A percentile compares a stretch with the other conserved stretches of the same genome.
phyloP scores from a whole-genome alignment of 2,888 invertebrate species.

The Bruchidius siliquastri region DNA sequence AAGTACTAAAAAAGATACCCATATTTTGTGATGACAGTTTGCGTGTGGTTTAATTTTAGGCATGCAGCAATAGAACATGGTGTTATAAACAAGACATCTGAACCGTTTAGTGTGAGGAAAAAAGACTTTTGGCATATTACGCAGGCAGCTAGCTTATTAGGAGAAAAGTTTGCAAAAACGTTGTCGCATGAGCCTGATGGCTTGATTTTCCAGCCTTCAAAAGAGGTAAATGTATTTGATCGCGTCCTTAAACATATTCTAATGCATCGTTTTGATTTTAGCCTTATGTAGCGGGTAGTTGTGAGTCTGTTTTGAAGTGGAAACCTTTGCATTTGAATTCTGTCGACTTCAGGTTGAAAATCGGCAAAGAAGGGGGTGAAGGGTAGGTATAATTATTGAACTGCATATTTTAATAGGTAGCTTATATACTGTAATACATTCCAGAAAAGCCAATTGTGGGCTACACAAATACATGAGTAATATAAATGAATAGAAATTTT shows the following conservation, averaged over 20 bases:
- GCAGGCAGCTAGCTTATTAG: constrained; percentile 64
- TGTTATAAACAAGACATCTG: constrained; percentile 65
- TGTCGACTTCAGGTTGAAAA: constrained; percentile 89
- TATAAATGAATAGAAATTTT: no score
- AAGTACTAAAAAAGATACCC: no score
- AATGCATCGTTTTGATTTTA: constrained; percentile 43
- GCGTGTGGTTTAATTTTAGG: neutral
- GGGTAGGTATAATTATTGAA: constrained; percentile 52
- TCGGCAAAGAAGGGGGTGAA: constrained; percentile 64
- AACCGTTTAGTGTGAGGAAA: constrained; percentile 85
- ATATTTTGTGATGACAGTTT: no score
- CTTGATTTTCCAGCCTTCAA: constrained; percentile 91
- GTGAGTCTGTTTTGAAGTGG: constrained; percentile 90
- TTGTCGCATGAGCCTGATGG: constrained; percentile 96
- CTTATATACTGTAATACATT: no score
- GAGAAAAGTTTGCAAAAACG: constrained; percentile 79
- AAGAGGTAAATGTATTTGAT: constrained; percentile 54
- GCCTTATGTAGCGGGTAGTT: constrained; percentile 80
- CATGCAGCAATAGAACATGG: constrained; percentile 73
- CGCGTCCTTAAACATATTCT: neutral
- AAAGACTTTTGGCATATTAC: constrained; percentile 90
- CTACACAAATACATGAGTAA: no score
- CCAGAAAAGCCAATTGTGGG: no score
- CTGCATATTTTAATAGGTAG: no score
- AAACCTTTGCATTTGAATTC: constrained; percentile 93